Base-by-base conservation (phyloP, 2,113 vertebrate species). In the Corapipo altera region DNA sequence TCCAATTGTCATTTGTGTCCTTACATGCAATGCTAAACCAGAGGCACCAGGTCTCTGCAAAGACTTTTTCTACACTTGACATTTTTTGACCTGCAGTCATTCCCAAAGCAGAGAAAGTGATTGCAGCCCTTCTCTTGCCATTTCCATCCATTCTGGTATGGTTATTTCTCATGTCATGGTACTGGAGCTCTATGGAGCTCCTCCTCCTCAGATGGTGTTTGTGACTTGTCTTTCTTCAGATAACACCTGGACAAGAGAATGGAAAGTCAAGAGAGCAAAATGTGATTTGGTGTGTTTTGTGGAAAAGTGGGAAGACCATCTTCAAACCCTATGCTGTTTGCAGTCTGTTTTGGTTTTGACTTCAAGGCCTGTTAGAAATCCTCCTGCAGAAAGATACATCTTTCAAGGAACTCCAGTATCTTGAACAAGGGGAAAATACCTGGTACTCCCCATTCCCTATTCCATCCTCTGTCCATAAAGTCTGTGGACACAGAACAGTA, bases 341-440 rank as follows among this genome's bases (percentile, higher is more conserved):
- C 92, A 95, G 88, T 66, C 79, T 54, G 11, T 96, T 97, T 95
- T 87, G 88, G 33, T 97, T 97, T 97, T 96, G 85, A 94, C 90
- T 97, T 98, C 94, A 97, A 94, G 94, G 90, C 59, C 93, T 88
- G 48, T 95, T 97, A 97, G 95, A 97, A 98, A 97, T 96, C 76
- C 85, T 97, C 82, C 91, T 48, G 43, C 75, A 95, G 95, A 96
- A 97, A 96, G 32, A 59, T 54, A 16, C 44, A 57, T 85, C 89
- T 96, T 87, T 95, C 88, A 94, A 96, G 81, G 93, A 95, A 80
- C 39, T 76, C 51, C 26, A 84, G 23, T 30, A 55, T 64, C 82
- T 86, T 74, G 71, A 78, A 81, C 32, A 41, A 52, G 73, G 41
- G 65, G 65, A 89, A 85, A 82, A 78, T 20, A 27, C 52, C 74